These are phyloP conservation scores for Anoplopoma fimbria DNA, from an alignment of 2,113 vertebrate genomes.

Conservation along the genomic window DNA sequence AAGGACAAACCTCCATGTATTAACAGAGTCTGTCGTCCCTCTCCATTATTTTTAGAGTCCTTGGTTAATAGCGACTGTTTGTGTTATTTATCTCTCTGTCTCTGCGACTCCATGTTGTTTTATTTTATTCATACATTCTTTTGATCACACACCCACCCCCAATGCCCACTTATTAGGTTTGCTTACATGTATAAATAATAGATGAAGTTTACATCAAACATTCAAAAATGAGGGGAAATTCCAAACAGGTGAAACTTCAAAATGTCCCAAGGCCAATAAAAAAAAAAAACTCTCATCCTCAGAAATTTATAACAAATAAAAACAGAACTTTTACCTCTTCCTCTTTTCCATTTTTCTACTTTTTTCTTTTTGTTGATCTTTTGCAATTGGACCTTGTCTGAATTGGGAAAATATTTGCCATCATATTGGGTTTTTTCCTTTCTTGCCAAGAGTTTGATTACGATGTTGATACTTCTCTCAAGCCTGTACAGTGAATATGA, in stretches of 20 bases:
- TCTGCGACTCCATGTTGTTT: neutral
- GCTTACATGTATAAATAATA: conserved; percentile 31
- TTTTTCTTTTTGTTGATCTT: neutral
- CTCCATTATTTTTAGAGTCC: conserved; percentile 31
- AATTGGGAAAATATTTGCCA: neutral
- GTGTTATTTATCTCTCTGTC: conserved; percentile 16
- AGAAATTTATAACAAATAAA: neutral
- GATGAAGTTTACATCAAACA: conserved; percentile 24
- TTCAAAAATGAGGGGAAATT: conserved; percentile 7
- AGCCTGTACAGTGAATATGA: neutral
- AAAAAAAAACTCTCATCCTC: neutral
- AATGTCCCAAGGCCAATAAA: neutral
- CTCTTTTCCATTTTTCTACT: too few relatives aligned
- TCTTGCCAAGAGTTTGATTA: neutral
- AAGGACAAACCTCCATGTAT: conserved; percentile 59
- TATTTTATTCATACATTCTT: conserved; percentile 24
- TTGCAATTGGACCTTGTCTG: neutral
- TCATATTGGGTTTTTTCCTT: neutral
- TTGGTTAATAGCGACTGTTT: conserved; percentile 28
- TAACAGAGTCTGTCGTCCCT: conserved; percentile 21
- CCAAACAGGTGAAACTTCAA: conserved; percentile 10
- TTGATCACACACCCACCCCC: neutral
- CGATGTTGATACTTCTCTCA: neutral
- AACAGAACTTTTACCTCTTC: neutral
- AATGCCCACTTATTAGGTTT: conserved; percentile 24